Evolutionary conservation across 2,888 invertebrate genomes (phyloP), one percentile per base, ranked within the genome.

Genomic region (Lymantria monacha): DNA sequence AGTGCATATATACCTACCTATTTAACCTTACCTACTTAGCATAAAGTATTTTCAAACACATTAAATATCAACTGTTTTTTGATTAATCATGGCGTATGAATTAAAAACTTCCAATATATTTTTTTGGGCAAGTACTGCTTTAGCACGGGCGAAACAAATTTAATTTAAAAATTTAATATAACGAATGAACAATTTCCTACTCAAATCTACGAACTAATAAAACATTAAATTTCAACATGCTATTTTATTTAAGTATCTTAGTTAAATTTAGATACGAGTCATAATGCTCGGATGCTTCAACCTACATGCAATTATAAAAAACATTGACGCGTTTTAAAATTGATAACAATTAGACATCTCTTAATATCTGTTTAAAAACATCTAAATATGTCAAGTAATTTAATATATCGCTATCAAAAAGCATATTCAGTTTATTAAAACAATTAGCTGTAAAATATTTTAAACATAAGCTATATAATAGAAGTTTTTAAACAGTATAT

Each of bases 271-370:
- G 43, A 53, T 51, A 68, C 62, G 61, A 68, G 49, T 64, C 70
- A 70, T 66, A 74, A 85, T 85, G 81, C 83, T 76, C 62, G 74
- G 74, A 80, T 80, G 78, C 71, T 66, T 72, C 81, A 81, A 72
- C 81, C 87, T 88, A 86, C 88, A 90, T 89, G 89, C 90, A 88
- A 68, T 22, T 72, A 80, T 70, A 75, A 78, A 72, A 66, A 72
- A 83, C 78, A 83, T 72, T 74, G 69, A 81, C 61, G 66, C 70
- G n/a, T 55, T 51, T 56, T 51, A 56, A 60, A 69, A 66, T 61
- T 67, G 63, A 51, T 59, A 69, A 67, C 61, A 68, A 72, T 77
- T 76, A 63, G 71, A 74, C 72, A 72, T 73, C 74, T 72, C 66
- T 71, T 66, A 74, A 69, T 65, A 50, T 60, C 66, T 66, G 69